These are phyloP conservation scores for Hylomyscus alleni DNA, from an alignment of 2,797 vertebrate genomes.

Conservation along the genomic window DNA sequence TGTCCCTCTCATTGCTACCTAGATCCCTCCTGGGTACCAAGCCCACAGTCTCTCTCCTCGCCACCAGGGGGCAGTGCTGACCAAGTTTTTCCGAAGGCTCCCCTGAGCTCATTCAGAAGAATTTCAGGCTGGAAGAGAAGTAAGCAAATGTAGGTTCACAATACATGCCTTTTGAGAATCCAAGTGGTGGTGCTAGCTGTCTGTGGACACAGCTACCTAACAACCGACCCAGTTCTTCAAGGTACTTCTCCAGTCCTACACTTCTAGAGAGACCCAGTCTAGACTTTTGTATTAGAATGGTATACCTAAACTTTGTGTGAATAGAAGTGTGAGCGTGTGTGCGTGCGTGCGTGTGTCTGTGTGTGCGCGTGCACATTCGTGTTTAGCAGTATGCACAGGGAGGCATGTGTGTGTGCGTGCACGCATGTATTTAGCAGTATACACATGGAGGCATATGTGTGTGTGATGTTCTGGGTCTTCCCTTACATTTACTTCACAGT, in stretches of 20 bases:
- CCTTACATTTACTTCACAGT: background rate
- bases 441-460: background rate
- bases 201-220: background rate
- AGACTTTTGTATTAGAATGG: background rate
- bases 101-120: background rate
- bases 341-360: background rate
- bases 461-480: background rate
- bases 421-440: background rate
- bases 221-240: background rate
- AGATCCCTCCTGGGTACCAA: background rate
- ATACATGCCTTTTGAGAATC: background rate
- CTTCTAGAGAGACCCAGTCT: background rate
- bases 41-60: background rate
- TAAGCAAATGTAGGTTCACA: background rate
- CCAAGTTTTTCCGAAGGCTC: background rate
- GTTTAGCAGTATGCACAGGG: background rate
- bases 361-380: background rate
- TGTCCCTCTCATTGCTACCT: background rate
- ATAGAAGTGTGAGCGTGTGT: background rate
- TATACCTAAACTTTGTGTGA: background rate
- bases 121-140: background rate
- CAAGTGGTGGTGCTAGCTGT: background rate
- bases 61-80: conserved; percentile 69
- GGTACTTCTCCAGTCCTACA: background rate
- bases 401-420: background rate